Evolutionary conservation across 2,797 vertebrate species (phyloP), one percentile per base, ranked within the genome.

Genomic region (Dipus sagitta): DNA sequence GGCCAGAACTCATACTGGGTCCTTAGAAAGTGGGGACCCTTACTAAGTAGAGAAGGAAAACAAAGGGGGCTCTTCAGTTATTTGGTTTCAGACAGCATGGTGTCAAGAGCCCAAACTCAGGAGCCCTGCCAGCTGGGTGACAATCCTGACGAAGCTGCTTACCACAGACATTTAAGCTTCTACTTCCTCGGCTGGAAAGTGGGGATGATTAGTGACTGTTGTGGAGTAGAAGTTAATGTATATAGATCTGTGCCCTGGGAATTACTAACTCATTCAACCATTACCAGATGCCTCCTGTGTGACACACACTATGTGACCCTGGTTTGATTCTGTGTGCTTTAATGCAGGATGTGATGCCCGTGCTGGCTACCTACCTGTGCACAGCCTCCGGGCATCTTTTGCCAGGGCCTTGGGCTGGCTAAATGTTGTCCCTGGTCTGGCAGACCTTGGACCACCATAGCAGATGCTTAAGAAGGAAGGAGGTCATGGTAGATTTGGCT

Each of bases 181-280:
- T 58, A 62, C 75, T 87, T 86, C 28, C 64, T 71, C 38, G 14
- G 76, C 64, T 94, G 64, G 68, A 23, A 76, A 80, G 74, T 76
- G 62, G 58, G 15, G 32, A 23, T 58, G 9, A 47, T 21, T 24
- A 26, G 21, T 4, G 23, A 68, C 3, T 85, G 34, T 58, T 24
- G 13, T 2, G 54, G 67, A 77, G 12, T 88, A 84, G 47, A 64
- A 30, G 47, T 34, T 90, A 42, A 52, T 0, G 3, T 32, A 8
- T 8, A 4, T 10, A 76, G 54, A 58, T 5, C 28, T 26, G 71
- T 1, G 0, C 47, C 38, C 10, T 52, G 68, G 80, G 52, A 65
- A 47, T 30, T 5, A 70, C 20, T 9, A 13, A 9, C 23, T 7
- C 13, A 14, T 76, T 64, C 28, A 65, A 7, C 64, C 32, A 32